A percentile compares a stretch with the other conserved stretches of the same genome.
Evolutionary conservation across 23 tunicate genomes (phyloP).

Genomic region (Botrylloides violaceus): DNA sequence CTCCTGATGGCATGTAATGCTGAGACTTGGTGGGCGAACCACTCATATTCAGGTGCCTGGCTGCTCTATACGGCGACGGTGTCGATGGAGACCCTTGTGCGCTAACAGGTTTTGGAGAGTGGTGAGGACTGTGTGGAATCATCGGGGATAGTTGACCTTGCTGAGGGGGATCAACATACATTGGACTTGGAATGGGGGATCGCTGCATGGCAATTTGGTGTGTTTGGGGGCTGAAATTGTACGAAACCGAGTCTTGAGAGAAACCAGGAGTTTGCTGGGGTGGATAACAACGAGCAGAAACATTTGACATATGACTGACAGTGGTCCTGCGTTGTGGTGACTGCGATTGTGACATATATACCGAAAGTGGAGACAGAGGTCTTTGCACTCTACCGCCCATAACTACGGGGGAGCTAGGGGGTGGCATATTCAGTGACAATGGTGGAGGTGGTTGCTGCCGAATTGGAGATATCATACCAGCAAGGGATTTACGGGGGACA

Average conservation of each 20-base stretch:
- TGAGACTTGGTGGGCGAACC: neutral
- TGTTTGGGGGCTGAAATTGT: neutral
- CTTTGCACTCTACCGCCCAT: conserved; percentile 12
- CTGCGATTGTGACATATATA: conserved; percentile 7
- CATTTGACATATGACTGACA: neutral
- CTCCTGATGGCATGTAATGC: neutral
- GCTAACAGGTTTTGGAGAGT: neutral
- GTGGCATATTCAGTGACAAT: neutral
- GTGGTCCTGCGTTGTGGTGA: neutral
- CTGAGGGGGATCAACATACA: conserved; percentile 10
- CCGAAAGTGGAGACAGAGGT: conserved; percentile 6
- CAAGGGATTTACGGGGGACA: conserved; percentile 7
- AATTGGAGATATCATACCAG: conserved; percentile 17
- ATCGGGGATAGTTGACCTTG: conserved; percentile 7
- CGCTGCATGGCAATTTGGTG: neutral
- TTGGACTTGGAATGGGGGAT: conserved; percentile 9
- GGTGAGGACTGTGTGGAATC: neutral
- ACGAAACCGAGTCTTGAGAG: neutral
- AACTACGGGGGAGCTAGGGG: neutral
- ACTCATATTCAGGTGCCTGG: conserved; percentile 1
- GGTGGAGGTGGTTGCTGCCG: neutral
- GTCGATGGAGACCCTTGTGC: neutral
- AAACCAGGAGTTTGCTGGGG: conserved; percentile 5
- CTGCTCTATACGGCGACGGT: conserved; percentile 6
- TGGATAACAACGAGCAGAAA: neutral